Evolutionary conservation across 35 echinoderm and acorn worm genomes (phyloP).

Genomic region (Patiria miniata): DNA sequence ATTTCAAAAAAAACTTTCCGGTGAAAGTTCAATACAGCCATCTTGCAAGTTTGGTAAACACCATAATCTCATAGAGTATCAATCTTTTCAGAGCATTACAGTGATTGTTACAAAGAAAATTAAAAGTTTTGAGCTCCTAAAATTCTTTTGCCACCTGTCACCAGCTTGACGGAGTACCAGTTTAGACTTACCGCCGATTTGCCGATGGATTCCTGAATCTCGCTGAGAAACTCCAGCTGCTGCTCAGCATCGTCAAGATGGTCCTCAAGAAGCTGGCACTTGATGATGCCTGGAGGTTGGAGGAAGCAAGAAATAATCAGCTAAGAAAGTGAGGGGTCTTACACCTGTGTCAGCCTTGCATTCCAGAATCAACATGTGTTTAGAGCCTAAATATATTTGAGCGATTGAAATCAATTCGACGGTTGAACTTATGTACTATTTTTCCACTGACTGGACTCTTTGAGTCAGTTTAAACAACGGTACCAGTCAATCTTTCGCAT

Average conservation of each 20-base stretch:
- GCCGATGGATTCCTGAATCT: conserved; percentile 95
- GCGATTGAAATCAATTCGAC: no score
- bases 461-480: no score
- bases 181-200: conserved; percentile 89
- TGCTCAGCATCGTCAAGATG: conserved; percentile 95
- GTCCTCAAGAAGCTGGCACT: conserved; percentile 88
- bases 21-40: no score
- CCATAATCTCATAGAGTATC: not conserved
- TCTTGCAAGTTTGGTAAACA: no score
- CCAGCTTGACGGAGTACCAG: not conserved
- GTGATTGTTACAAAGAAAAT: no score
- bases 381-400: no score
- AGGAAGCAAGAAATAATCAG: conserved; percentile 15
- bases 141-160: not conserved
- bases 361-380: not conserved
- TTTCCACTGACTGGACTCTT: no score
- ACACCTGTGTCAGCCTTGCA: not conserved
- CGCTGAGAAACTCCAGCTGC: conserved; percentile 91
- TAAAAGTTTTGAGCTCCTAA: no score
- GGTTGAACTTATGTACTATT: no score
- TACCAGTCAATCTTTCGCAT: no score
- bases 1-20: no score
- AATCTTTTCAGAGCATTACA: no score
- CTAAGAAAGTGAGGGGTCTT: not conserved
- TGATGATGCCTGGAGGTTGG: conserved; percentile 73